phyloP scores from a whole-genome alignment of 2,888 invertebrate species.

The Nebria salina region DNA sequence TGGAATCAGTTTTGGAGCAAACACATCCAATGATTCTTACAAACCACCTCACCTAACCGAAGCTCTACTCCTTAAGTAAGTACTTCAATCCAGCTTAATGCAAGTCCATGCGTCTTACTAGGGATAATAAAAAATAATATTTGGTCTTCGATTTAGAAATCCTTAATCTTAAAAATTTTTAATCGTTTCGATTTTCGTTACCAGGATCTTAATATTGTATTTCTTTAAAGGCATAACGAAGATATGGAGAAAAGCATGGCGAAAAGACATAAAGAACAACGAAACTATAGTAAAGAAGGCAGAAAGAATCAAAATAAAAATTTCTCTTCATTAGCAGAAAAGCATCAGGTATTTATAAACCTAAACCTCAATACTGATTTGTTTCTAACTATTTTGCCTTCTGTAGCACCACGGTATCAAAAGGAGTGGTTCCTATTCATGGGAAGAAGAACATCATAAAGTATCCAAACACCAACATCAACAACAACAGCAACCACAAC shows the following conservation, averaged over 20 bases:
- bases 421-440: conserved; percentile 70
- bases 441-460: conserved; percentile 70
- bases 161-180: no score
- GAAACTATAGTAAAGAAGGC: conserved; percentile 53
- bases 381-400: conserved; percentile 13
- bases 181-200: no score
- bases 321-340: conserved; percentile 37
- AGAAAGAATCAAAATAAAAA: conserved; percentile 55
- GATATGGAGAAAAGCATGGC: conserved; percentile 84
- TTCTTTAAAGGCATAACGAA: conserved; percentile 73
- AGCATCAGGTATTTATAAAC: conserved; percentile 25
- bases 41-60: conserved; percentile 70
- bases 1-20: conserved; percentile 63
- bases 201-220: not conserved
- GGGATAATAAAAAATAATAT: not conserved
- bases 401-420: conserved; percentile 66
- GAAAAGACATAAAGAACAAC: conserved; percentile 73
- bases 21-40: conserved; percentile 61
- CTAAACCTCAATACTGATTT: not conserved
- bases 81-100: conserved; percentile 7
- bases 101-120: not conserved
- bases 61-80: conserved; percentile 66
- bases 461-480: conserved; percentile 66
- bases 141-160: no score
- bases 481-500: conserved; percentile 64